Conservation (phyloP, 2,888 invertebrate species). For the Drosophila flavopinicola region DNA sequence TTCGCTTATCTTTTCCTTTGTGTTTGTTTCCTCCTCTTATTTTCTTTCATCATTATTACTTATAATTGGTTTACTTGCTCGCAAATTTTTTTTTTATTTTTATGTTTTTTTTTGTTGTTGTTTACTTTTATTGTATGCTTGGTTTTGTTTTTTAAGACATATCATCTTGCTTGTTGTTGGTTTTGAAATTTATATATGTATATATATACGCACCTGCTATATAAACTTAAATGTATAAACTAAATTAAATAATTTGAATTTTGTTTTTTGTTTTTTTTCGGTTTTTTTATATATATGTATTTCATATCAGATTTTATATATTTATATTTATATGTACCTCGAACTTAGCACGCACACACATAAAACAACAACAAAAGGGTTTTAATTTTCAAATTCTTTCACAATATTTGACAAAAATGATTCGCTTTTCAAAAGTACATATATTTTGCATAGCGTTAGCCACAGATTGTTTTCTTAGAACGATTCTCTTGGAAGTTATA, state of each 20-base stretch:
- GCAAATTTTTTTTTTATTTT: slow-evolving; percentile 36
- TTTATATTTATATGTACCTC: slow-evolving; percentile 58
- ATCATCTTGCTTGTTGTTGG: slow-evolving; percentile 52
- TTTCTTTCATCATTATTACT: slow-evolving; percentile 47
- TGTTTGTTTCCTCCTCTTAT: slow-evolving; percentile 50
- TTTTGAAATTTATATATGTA: slow-evolving; percentile 50
- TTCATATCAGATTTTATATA: slow-evolving; percentile 49
- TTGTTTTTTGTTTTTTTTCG: slow-evolving; percentile 36
- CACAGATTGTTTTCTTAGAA: slow-evolving; percentile 29
- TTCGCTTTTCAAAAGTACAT: slow-evolving; percentile 17
- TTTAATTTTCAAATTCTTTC: slow-evolving; percentile 38
- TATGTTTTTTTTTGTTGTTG: too few relatives aligned
- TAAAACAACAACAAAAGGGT: slow-evolving; percentile 73
- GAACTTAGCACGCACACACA: slow-evolving; percentile 76
- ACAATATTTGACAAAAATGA: slow-evolving; percentile 51
- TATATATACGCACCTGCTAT: slow-evolving; percentile 75
- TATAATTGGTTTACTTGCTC: slow-evolving; percentile 67
- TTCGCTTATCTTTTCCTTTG: slow-evolving; percentile 56
- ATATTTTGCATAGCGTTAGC: slow-evolving; percentile 14
- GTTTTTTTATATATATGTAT: slow-evolving; percentile 43
- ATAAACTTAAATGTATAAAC: slow-evolving; percentile 80
- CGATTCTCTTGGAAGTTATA: slow-evolving; percentile 35
- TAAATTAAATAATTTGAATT: slow-evolving; percentile 77
- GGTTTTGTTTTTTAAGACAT: slow-evolving; percentile 59
- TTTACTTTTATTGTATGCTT: slow-evolving; percentile 61